Evolutionary conservation across 2,888 invertebrate genomes (phyloP).

Genomic region (Halocaridina rubra): DNA sequence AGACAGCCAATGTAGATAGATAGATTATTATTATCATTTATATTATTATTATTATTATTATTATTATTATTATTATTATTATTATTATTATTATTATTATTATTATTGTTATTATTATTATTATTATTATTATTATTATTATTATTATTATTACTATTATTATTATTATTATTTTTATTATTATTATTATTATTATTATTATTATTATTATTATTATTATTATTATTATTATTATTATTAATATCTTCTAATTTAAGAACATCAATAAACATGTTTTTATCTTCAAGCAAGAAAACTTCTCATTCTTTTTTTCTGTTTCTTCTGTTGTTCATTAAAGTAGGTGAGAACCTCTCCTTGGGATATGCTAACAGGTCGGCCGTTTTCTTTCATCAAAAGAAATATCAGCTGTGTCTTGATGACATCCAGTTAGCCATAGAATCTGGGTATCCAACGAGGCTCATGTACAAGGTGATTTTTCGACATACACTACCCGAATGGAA

Average conservation of each 20-base stretch:
- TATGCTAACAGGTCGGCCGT: slow-evolving; percentile 53
- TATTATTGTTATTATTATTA: not conserved
- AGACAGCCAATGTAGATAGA: too few species aligned
- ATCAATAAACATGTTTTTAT: too few species aligned
- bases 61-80: not conserved
- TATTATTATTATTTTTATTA: not conserved
- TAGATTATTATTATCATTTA: too few species aligned
- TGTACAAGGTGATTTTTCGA: slow-evolving; percentile 1
- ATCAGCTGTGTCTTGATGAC: slow-evolving; percentile 39
- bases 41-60: not conserved
- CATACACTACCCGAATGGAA: too few species aligned
- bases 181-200: not conserved
- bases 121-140: not conserved
- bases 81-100: not conserved
- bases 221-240: not conserved
- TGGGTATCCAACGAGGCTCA: slow-evolving; percentile 2
- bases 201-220: not conserved
- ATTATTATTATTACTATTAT: not conserved
- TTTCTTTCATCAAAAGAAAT: slow-evolving; percentile 45
- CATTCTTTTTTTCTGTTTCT: too few species aligned
- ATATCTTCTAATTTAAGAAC: too few species aligned
- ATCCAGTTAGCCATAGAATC: not conserved
- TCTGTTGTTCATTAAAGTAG: too few species aligned
- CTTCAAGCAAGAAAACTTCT: too few species aligned
- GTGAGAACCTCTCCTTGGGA: slow-evolving; percentile 1